Conservation (phyloP, 2,797 vertebrate genomes). For the Dicrostonyx torquatus region DNA sequence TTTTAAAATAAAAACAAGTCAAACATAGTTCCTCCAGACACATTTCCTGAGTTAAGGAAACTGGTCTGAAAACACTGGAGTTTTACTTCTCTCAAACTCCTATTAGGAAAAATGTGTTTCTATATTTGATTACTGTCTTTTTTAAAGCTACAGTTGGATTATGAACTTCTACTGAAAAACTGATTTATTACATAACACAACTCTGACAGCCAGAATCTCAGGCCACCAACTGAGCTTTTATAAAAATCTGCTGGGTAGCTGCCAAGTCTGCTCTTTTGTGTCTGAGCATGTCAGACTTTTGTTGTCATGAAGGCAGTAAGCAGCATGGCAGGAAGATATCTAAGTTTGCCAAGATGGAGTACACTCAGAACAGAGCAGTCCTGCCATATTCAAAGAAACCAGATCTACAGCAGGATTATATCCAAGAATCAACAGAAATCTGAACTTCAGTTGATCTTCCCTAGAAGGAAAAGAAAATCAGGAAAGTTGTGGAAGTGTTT, state of each 20-base stretch:
- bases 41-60: conserved; percentile 60
- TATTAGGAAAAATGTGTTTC: conserved; percentile 81
- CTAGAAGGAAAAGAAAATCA: neutral
- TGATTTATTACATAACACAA: conserved; percentile 85
- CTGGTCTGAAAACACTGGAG: conserved; percentile 44
- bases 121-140: conserved; percentile 80
- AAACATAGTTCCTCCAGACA: conserved; percentile 65
- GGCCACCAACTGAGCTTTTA: conserved; percentile 86
- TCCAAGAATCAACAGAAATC: conserved; percentile 70
- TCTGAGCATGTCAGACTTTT: conserved; percentile 82
- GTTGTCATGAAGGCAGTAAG: conserved; percentile 83
- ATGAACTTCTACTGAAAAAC: conserved; percentile 85
- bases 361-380: conserved; percentile 48
- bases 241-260: conserved; percentile 86
- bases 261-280: conserved; percentile 86
- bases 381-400: conserved; percentile 57
- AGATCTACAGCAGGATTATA: conserved; percentile 56
- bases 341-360: conserved; percentile 48
- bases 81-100: conserved; percentile 75
- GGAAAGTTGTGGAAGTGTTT: neutral
- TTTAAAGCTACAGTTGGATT: conserved; percentile 83
- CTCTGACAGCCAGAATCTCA: conserved; percentile 84
- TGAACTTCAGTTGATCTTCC: neutral
- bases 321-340: conserved; percentile 77
- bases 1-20: conserved; percentile 70